Evolutionary conservation across 1,140 invertebrate species (phyloP), one percentile per base, ranked within the genome.

Genomic region (Dolichoris vasculosae): DNA sequence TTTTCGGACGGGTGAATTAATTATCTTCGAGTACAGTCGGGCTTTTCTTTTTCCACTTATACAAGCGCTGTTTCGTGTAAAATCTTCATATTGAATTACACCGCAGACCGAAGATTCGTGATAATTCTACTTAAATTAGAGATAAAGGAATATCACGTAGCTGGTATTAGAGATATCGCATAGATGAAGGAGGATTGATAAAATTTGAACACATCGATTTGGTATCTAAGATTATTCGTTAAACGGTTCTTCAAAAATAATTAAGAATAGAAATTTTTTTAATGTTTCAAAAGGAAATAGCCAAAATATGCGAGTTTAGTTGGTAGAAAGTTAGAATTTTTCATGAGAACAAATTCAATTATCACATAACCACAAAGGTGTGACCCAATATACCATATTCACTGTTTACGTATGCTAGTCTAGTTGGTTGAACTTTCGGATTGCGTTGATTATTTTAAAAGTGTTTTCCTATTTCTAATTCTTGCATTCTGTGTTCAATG

Each of bases 271-370:
- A n/a, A n/a, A n/a, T n/a, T n/a, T n/a, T n/a, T n/a, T n/a, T n/a
- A n/a, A n/a, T n/a, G n/a, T n/a, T n/a, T n/a, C n/a, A n/a, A n/a
- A n/a, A n/a, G n/a, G n/a, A n/a, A 6, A 2, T 59, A 59, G 23
- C 13, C 2, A 55, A 55, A 59, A 38, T 69, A 69, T 40, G 30
- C 23, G 23, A 69, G 15, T 15, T 2, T 38, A 38, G 7, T 73
- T n/a, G 40, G 11, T 73, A 73, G 69, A 73, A 73, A 43, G 38
- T n/a, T 43, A 8, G 38, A 11, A 9, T 40, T n/a, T 73, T 73
- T 73, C 38, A 73, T 43, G 69, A 43, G 69, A 23, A 73, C 17
- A 73, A 63, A 82, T 82, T 82, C 67, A 82, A 82, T 82, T 82
- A 67, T 82, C 80, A 9, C 46, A 32, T 71, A 73, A 43, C 69